Conservation (phyloP, 2,888 invertebrate genomes). For the Frankliniella fusca region DNA sequence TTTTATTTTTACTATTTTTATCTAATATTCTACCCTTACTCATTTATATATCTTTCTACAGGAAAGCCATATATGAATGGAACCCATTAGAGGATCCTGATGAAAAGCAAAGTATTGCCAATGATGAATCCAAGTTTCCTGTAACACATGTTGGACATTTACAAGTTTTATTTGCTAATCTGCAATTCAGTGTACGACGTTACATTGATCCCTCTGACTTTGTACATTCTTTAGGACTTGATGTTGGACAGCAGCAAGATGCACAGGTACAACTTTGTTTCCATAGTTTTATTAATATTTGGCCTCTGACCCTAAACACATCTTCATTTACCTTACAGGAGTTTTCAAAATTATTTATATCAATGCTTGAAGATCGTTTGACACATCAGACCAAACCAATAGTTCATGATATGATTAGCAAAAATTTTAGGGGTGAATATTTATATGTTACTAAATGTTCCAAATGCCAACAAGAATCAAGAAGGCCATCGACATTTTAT, state of each 20-base stretch:
- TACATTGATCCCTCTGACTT: constrained; percentile 56
- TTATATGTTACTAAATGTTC: constrained; percentile 52
- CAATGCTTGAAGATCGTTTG: constrained; percentile 54
- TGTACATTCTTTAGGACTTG: constrained; percentile 54
- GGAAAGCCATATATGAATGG: constrained; percentile 57
- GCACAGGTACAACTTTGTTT: constrained; percentile 46
- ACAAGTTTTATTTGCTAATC: constrained; percentile 57
- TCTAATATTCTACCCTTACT: not conserved
- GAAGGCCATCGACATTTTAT: constrained; percentile 54
- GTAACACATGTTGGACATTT: constrained; percentile 53
- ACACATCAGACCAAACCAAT: constrained; percentile 42
- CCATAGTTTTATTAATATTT: not conserved
- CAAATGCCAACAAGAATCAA: constrained; percentile 53
- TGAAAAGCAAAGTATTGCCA: constrained; percentile 43
- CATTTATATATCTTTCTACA: constrained; percentile 39
- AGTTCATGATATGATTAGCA: constrained; percentile 47
- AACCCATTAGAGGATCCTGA: constrained; percentile 49
- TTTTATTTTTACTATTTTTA: constrained; percentile 11
- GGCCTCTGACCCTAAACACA: not conserved
- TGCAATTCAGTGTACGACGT: constrained; percentile 54
- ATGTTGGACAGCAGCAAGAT: constrained; percentile 59
- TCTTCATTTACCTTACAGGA: constrained; percentile 47
- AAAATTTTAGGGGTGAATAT: constrained; percentile 51
- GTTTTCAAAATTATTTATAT: constrained; percentile 59
- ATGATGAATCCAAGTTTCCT: constrained; percentile 45